Conservation (phyloP, 1,140 invertebrate genomes). For the Platorchestia sp. region DNA sequence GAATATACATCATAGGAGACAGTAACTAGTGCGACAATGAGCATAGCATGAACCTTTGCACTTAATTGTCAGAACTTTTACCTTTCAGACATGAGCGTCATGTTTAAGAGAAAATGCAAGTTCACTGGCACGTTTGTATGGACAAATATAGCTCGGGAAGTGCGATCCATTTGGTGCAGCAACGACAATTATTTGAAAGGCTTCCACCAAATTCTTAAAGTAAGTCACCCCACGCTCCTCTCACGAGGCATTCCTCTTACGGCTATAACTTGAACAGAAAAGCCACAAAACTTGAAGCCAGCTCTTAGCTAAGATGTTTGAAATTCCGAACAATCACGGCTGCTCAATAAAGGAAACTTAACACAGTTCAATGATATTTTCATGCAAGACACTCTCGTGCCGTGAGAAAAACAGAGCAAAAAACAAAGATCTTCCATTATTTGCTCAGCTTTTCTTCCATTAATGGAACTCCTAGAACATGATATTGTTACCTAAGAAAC, state of each 20-base stretch:
- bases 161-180: background rate
- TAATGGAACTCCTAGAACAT: background rate
- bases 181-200: background rate
- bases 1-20: background rate
- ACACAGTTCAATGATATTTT: background rate
- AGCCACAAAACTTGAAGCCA: background rate
- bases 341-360: background rate
- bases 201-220: background rate
- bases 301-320: background rate
- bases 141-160: background rate
- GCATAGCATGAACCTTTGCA: background rate
- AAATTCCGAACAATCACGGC: slow-evolving; percentile 6
- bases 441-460: background rate
- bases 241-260: background rate
- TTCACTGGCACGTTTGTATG: background rate
- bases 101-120: background rate
- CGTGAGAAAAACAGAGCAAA: background rate
- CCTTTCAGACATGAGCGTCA: background rate
- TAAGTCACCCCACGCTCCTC: background rate
- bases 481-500: background rate
- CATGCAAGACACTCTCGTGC: background rate
- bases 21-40: background rate
- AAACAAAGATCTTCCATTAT: background rate
- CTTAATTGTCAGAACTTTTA: background rate
- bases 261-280: background rate